Conservation (phyloP, 2,888 invertebrate species). For the Rhopalosiphum nymphaeae region DNA sequence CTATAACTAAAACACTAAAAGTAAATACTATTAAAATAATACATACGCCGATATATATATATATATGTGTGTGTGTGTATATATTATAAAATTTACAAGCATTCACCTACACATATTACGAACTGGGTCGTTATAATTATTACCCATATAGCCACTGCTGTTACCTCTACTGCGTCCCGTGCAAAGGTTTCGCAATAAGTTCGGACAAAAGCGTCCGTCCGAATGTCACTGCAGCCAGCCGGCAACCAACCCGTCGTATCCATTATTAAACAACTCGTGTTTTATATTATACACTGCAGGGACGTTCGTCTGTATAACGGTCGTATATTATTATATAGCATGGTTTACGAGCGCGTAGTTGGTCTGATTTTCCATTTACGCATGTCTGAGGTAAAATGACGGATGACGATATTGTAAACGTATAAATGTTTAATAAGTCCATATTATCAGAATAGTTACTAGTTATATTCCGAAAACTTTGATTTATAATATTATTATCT, state of each 20-base stretch:
- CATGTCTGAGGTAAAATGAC: no score
- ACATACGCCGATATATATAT: not conserved
- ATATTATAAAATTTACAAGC: no score
- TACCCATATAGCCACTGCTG: not conserved
- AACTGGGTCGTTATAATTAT: not conserved
- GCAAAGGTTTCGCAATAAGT: slow-evolving; percentile 5
- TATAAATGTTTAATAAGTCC: no score
- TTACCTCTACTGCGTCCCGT: not conserved
- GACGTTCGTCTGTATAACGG: not conserved
- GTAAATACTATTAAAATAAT: not conserved
- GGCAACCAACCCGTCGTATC: not conserved
- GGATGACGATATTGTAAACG: no score
- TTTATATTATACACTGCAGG: not conserved
- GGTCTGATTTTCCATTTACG: not conserved
- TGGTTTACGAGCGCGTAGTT: not conserved
- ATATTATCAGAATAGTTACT: no score
- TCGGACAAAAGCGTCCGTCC: not conserved
- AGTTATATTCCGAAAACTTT: no score
- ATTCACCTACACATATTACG: not conserved
- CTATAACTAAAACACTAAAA: not conserved
- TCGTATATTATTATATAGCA: not conserved
- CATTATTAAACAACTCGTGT: not conserved
- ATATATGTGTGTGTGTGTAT: not conserved
- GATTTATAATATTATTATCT: no score
- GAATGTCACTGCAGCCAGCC: not conserved